These are phyloP conservation scores for Urechis unicinctus DNA, from an alignment of 2,888 invertebrate species.

Conservation along the genomic window DNA sequence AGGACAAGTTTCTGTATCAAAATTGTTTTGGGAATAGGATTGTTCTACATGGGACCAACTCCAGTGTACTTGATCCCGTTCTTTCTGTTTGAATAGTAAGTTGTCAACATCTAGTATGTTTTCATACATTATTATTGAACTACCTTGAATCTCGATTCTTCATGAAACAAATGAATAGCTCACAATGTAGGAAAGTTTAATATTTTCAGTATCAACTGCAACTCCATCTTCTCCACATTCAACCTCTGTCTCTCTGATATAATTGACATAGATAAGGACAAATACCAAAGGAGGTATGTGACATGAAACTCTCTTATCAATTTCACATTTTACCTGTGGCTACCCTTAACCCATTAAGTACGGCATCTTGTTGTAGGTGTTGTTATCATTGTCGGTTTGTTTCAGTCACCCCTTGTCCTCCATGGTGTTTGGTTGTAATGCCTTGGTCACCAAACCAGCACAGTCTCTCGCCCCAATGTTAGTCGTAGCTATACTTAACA, in stretches of 20 bases:
- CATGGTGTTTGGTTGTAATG: slow-evolving; percentile 45
- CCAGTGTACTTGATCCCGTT: slow-evolving; percentile 28
- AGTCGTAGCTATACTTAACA: slow-evolving; percentile 35
- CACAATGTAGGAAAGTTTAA: too few relatives aligned
- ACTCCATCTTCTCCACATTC: slow-evolving; percentile 27
- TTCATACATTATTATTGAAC: too few relatives aligned
- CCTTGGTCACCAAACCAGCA: slow-evolving; percentile 44
- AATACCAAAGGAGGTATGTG: slow-evolving; percentile 37
- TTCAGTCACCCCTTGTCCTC: slow-evolving; percentile 44
- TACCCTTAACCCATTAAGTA: too few relatives aligned
- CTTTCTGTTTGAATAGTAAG: slow-evolving; percentile 31
- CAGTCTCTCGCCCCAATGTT: slow-evolving; percentile 45
- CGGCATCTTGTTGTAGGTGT: too few relatives aligned
- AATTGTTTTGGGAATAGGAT: slow-evolving; percentile 22
- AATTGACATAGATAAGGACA: slow-evolving; percentile 34
- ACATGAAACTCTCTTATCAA: not conserved
- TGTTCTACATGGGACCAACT: slow-evolving; percentile 25
- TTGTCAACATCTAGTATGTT: too few relatives aligned
- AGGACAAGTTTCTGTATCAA: slow-evolving; percentile 27
- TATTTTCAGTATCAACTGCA: not conserved
- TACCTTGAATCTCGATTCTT: not conserved
- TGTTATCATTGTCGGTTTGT: too few relatives aligned
- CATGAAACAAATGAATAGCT: not conserved
- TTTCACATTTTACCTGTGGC: not conserved
- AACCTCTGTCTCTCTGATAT: slow-evolving; percentile 43